phyloP scores from a whole-genome alignment of 2,113 vertebrate genomes.

The Cryptoleucopteryx plumbea region DNA sequence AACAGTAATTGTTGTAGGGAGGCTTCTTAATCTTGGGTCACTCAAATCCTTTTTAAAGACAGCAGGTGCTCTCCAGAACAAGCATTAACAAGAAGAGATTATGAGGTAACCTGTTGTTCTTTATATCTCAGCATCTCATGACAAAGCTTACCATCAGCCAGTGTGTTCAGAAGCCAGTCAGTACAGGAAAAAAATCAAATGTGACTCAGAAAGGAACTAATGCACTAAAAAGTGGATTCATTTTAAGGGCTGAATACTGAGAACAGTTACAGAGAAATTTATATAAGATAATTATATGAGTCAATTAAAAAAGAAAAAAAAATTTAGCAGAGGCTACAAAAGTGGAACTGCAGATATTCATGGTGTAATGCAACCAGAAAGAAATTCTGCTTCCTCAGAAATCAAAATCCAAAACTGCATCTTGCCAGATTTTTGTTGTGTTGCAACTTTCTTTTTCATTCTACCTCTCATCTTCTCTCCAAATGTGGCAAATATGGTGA shows the following conservation, averaged over 20 bases:
- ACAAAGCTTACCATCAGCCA: not conserved
- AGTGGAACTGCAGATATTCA: not conserved
- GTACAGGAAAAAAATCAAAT: not conserved
- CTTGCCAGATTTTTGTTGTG: not conserved
- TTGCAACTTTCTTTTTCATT: not conserved
- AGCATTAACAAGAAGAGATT: slow-evolving; percentile 44
- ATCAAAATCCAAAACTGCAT: not conserved
- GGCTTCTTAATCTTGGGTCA: slow-evolving; percentile 57
- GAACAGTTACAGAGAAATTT: not conserved
- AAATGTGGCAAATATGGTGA: not conserved
- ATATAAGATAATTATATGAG: not conserved
- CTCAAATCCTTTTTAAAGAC: slow-evolving; percentile 63
- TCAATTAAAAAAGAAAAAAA: not conserved
- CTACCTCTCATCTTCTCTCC: not conserved
- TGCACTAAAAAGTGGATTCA: not conserved
- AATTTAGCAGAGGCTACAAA: not conserved
- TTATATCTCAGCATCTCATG: slow-evolving; percentile 2
- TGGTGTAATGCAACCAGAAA: not conserved
- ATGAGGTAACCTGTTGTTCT: slow-evolving; percentile 57
- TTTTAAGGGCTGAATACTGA: not conserved
- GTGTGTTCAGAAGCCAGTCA: slow-evolving; percentile 1
- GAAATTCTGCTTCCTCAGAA: not conserved
- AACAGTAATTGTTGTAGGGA: slow-evolving; percentile 60
- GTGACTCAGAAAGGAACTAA: not conserved
- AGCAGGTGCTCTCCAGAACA: slow-evolving; percentile 55